Evolutionary conservation across 2,888 invertebrate species (phyloP).

Genomic region (Hemicrepidius hirtus): DNA sequence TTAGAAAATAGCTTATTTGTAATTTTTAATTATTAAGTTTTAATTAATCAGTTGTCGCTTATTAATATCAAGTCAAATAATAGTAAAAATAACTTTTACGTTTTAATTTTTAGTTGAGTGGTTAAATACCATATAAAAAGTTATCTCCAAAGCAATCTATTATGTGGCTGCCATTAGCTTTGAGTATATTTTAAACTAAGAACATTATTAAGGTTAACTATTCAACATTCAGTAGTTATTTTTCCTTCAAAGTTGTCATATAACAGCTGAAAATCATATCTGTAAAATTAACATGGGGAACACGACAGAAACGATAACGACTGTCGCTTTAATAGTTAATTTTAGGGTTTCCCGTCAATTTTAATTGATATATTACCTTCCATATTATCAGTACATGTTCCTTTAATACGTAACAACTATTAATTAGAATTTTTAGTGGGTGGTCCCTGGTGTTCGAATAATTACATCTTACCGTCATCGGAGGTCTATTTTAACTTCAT

Average conservation of each 20-base stretch:
- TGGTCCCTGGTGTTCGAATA: slow-evolving; percentile 26
- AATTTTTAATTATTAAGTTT: no score
- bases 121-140: no score
- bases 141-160: no score
- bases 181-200: no score
- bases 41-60: no score
- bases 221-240: slow-evolving; percentile 5
- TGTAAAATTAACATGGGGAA: slow-evolving; percentile 19
- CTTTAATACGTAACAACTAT: slow-evolving; percentile 34
- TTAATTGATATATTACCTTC: slow-evolving; percentile 36
- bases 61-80: no score
- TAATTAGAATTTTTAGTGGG: slow-evolving; percentile 33
- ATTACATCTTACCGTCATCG: slow-evolving; percentile 5
- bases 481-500: slow-evolving; percentile 6
- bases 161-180: no score
- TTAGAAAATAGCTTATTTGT: no score
- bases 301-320: slow-evolving; percentile 40
- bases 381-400: slow-evolving; percentile 22
- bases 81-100: no score
- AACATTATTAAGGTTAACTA: background rate
- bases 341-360: slow-evolving; percentile 28
- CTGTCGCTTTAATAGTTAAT: slow-evolving; percentile 33
- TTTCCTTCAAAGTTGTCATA: slow-evolving; percentile 12
- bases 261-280: slow-evolving; percentile 23
- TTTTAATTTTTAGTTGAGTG: no score